Percentiles rank a stretch among this genome's conserved stretches.
Conservation (phyloP, 2,797 vertebrate genomes). For the Rhinella marina region DNA sequence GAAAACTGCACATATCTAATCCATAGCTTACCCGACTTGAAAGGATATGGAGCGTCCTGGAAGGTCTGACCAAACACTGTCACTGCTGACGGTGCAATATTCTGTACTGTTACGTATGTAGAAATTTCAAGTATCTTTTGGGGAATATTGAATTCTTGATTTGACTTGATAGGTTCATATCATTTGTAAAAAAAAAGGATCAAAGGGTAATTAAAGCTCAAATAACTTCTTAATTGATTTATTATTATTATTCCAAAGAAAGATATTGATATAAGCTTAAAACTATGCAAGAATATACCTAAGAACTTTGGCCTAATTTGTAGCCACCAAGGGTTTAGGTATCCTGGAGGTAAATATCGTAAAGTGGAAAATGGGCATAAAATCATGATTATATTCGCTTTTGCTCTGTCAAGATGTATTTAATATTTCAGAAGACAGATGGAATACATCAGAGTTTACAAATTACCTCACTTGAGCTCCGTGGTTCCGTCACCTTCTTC, state of each 20-base stretch:
- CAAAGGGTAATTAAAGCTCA: neutral
- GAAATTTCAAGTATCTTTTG: neutral
- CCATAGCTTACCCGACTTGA: conserved; percentile 52
- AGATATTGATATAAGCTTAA: neutral
- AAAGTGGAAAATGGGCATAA: conserved; percentile 59
- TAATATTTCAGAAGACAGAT: conserved; percentile 57
- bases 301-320: conserved; percentile 45
- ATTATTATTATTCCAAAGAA: conserved; percentile 1
- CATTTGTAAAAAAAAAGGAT: neutral
- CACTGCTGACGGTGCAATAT: conserved; percentile 1
- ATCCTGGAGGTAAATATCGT: conserved; percentile 46
- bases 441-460: conserved; percentile 52
- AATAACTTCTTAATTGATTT: neutral
- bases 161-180: neutral
- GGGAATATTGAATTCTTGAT: neutral
- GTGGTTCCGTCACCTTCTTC: conserved; percentile 38
- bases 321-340: conserved; percentile 51
- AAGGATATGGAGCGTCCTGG: conserved; percentile 31
- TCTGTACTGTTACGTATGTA: neutral
- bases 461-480: conserved; percentile 52
- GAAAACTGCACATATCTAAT: conserved; percentile 50
- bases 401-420: conserved; percentile 61
- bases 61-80: conserved; percentile 49
- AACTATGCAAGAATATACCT: conserved; percentile 10
- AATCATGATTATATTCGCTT: conserved; percentile 61